These are phyloP conservation scores for Cenopis cana DNA, from an alignment of 2,888 invertebrate species.

Conservation along the genomic window DNA sequence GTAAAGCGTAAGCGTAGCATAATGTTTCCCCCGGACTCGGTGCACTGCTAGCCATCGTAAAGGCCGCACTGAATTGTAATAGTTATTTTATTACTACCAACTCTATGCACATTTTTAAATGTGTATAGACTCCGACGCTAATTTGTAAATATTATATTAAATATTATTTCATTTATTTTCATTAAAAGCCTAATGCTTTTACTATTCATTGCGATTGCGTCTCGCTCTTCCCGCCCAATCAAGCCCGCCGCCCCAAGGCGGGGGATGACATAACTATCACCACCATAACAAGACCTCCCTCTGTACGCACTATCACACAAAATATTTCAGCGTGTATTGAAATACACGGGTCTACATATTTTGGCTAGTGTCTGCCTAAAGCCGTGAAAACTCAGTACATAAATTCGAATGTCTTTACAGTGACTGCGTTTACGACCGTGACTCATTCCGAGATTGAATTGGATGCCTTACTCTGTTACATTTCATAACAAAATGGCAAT, in stretches of 20 bases:
- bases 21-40: too few relatives aligned
- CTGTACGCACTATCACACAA: not conserved
- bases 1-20: too few relatives aligned
- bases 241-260: constrained; percentile 45
- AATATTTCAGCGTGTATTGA: not conserved
- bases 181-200: constrained; percentile 2
- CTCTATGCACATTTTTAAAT: too few relatives aligned
- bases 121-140: too few relatives aligned
- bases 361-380: constrained; percentile 8
- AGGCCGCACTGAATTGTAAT: too few relatives aligned
- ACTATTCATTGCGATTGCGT: constrained; percentile 49
- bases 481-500: constrained; percentile 18
- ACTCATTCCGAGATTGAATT: constrained; percentile 41
- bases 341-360: constrained; percentile 12
- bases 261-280: constrained; percentile 48
- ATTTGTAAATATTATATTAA: not conserved
- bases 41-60: too few relatives aligned
- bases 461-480: constrained; percentile 18
- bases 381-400: constrained; percentile 41
- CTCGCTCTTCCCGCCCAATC: constrained; percentile 58
- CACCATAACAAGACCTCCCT: constrained; percentile 47
- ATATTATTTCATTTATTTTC: not conserved
- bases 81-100: too few relatives aligned
- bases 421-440: constrained; percentile 46
- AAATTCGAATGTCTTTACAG: constrained; percentile 45